These are phyloP conservation scores for Puffinus mauretanicus DNA, from an alignment of 2,113 vertebrate species.

Conservation along the genomic window DNA sequence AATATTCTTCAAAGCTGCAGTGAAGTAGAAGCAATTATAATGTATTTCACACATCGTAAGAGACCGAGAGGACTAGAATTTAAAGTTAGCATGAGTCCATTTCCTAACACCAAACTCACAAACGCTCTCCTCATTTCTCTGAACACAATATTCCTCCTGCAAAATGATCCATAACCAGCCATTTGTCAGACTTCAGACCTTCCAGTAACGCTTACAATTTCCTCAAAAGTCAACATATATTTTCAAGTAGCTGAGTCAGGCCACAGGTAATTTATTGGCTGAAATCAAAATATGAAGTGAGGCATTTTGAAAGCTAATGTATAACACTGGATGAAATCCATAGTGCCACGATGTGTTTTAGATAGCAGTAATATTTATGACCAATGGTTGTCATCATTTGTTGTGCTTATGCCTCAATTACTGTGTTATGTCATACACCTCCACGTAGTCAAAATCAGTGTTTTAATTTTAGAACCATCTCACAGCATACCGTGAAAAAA, in stretches of 20 bases:
- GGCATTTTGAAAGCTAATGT: constrained; percentile 2
- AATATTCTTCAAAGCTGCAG: not conserved
- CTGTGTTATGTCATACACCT: not conserved
- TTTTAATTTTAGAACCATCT: not conserved
- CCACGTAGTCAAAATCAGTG: not conserved
- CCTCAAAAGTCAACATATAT: constrained; percentile 35
- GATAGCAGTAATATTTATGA: not conserved
- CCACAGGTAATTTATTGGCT: constrained; percentile 16
- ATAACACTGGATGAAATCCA: not conserved
- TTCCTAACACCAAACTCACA: not conserved
- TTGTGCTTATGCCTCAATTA: not conserved
- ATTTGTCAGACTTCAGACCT: constrained; percentile 15
- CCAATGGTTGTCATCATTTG: not conserved
- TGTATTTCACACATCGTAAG: not conserved
- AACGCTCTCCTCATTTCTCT: not conserved
- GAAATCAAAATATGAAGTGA: not conserved
- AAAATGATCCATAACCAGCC: not conserved
- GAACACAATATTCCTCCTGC: not conserved
- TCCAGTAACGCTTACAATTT: not conserved
- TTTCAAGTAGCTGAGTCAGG: constrained; percentile 19
- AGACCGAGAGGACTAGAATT: not conserved
- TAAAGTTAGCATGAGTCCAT: not conserved
- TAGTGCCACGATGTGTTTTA: not conserved
- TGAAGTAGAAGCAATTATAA: not conserved
- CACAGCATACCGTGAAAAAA: not conserved